Conservation (phyloP, 2,888 invertebrate genomes). For the Metacarcinus magister region DNA sequence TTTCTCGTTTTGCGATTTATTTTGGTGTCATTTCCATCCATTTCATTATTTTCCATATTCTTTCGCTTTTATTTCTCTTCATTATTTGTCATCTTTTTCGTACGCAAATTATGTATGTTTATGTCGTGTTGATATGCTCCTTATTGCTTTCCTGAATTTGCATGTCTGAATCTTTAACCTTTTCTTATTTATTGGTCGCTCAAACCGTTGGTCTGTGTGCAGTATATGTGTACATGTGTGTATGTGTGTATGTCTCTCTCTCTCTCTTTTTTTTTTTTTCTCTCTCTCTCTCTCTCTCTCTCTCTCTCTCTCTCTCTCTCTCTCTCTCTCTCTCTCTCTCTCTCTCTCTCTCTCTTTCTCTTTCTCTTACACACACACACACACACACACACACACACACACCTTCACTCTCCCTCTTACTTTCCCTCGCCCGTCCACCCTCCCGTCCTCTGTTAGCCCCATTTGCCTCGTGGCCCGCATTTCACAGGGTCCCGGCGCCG, state of each 20-base stretch:
- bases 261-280: neutral
- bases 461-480: slow-evolving; percentile 51
- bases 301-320: slow-evolving; percentile 45
- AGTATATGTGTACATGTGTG: no score
- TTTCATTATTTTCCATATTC: neutral
- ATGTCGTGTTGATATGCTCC: neutral
- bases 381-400: neutral
- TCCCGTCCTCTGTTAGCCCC: slow-evolving; percentile 47
- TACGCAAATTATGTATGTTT: neutral
- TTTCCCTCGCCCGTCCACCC: slow-evolving; percentile 13
- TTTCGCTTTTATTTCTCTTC: neutral
- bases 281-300: slow-evolving; percentile 16
- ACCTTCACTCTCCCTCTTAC: neutral
- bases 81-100: neutral
- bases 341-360: slow-evolving; percentile 13
- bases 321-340: slow-evolving; percentile 52
- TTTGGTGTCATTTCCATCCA: slow-evolving; percentile 34
- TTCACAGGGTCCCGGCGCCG: slow-evolving; percentile 46
- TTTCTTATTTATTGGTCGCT: neutral
- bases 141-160: slow-evolving; percentile 16
- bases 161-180: neutral
- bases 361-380: neutral
- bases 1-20: slow-evolving; percentile 46
- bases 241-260: neutral
- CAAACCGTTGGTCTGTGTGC: neutral